Percentiles rank a stretch among this genome's conserved stretches.
These are phyloP conservation scores for Synodontis membranacea DNA, from an alignment of 2,113 vertebrate genomes.

Conservation along the genomic window DNA sequence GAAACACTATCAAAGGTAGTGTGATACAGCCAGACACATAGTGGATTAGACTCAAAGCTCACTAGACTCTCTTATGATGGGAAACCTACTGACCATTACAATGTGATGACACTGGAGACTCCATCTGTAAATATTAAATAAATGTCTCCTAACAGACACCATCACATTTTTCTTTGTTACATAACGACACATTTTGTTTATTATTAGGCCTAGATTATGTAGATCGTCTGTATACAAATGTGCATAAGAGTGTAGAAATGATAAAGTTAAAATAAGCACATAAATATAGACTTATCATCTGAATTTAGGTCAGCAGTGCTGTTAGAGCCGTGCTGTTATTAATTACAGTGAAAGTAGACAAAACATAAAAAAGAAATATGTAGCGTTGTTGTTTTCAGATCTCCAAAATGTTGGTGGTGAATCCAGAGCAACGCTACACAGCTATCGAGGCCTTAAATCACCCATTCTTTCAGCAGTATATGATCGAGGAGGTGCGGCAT, in stretches of 20 bases:
- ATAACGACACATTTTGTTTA: background rate
- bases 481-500: constrained; percentile 87
- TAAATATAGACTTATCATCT: background rate
- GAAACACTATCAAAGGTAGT: too few relatives aligned
- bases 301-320: background rate
- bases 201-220: background rate
- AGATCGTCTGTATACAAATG: background rate
- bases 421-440: constrained; percentile 79
- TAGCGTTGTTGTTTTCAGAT: constrained; percentile 71
- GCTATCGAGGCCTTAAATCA: constrained; percentile 84
- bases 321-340: background rate
- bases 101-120: background rate
- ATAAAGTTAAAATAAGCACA: background rate
- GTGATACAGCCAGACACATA: background rate
- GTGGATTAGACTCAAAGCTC: background rate
- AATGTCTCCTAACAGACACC: background rate
- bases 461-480: constrained; percentile 95
- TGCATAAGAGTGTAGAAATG: background rate
- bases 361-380: background rate
- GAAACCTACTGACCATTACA: background rate
- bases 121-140: background rate
- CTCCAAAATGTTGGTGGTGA: constrained; percentile 87
- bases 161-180: background rate
- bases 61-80: background rate
- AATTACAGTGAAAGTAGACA: background rate